Base-by-base conservation (phyloP, 2,113 vertebrate genomes). In the Aplodontia rufa region DNA sequence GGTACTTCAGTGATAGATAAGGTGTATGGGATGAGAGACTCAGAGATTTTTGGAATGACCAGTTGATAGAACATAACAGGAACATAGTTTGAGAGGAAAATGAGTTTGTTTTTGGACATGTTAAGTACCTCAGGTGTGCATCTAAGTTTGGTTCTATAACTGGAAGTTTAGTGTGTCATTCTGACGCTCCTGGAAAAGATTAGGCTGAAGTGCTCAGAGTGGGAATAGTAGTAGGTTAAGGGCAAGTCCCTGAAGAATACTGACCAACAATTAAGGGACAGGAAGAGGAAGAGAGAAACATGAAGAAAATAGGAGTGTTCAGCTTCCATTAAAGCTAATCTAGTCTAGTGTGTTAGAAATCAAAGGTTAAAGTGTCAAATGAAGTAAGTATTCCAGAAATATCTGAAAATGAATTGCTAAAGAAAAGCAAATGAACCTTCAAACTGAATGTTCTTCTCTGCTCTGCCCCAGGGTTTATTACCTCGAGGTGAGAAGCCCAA, bases 401-500 rank as follows among this genome's bases (percentile, higher is more conserved):
- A 40, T 13, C 35, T 66, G 53, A 91, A 72, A 19, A 72, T 40
- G 64, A 47, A 60, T 66, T 40, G n/a, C 37, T 82, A 93, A 58
- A 66, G 71, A 66, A 92, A 86, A 92, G 22, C 55, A 66, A 42
- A 16, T 40, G 53, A 19, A 42, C n/a, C 35, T 87, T 78, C 35
- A 96, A 76, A 79, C 68, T 82, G 76, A 76, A 20, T 90, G 42
- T 71, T 96, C 22, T 90, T 95, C 37, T 95, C 45, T 90, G 32
- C 11, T 96, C n/a, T 8, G 1, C 30, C 78, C 92, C 98, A 99
- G 99, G 99, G 99, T 97, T 98, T 99, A 97, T 98, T 99, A 97
- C 99, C 99, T 89, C 99, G 99, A 49, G 99, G 99, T 4, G 99
- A 99, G 98, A 99, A 98, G 96, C 99, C 99, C 35, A 99, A 99